Percentiles rank a stretch among this genome's conserved stretches.
phyloP scores from a whole-genome alignment of 2,113 vertebrate genomes.

The Centropus unirufus region DNA sequence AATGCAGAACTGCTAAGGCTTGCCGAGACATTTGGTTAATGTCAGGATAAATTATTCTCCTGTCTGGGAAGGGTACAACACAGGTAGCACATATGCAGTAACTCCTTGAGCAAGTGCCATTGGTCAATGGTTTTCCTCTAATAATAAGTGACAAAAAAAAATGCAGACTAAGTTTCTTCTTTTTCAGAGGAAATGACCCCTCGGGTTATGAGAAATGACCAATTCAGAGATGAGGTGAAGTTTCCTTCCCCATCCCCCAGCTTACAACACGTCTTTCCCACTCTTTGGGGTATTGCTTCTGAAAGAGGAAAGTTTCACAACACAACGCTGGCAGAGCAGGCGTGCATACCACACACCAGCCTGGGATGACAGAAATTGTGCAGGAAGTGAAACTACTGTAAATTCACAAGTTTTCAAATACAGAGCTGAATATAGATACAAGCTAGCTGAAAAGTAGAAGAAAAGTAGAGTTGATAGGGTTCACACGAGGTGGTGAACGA shows the following conservation, averaged over 20 bases:
- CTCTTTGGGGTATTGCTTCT: background rate
- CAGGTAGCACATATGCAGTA: background rate
- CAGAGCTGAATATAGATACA: background rate
- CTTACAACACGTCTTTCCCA: background rate
- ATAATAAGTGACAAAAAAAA: background rate
- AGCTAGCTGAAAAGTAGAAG: background rate
- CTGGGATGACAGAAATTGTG: background rate
- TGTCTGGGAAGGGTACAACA: background rate
- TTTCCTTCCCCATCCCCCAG: background rate
- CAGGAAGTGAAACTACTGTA: conserved; percentile 20
- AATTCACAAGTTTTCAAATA: conserved; percentile 18
- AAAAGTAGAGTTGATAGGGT: background rate
- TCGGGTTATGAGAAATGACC: background rate
- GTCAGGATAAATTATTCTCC: background rate
- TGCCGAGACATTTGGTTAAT: background rate
- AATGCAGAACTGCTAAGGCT: background rate
- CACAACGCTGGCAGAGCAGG: rapidly evolving
- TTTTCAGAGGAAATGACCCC: background rate
- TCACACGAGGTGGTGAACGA: background rate
- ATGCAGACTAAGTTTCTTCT: background rate
- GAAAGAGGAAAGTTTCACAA: conserved; percentile 36
- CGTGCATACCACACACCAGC: background rate
- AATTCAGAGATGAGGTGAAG: background rate
- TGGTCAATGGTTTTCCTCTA: background rate
- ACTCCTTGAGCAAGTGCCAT: background rate